phyloP scores from a whole-genome alignment of 1,140 invertebrate species.

The Pristionchus pacificus region DNA sequence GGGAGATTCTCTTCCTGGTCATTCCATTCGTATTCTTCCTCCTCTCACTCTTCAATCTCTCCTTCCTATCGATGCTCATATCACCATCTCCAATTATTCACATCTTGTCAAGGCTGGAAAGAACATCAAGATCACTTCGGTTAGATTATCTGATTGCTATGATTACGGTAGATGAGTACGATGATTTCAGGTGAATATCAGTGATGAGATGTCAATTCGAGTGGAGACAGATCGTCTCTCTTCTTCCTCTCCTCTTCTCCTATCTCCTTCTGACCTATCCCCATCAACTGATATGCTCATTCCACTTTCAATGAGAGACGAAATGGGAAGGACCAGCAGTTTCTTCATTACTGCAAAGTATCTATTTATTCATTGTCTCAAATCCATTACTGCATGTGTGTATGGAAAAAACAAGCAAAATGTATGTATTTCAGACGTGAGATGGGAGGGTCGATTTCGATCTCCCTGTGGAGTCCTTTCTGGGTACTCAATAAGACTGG shows the following conservation, averaged over 20 bases:
- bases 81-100: constrained; percentile 52
- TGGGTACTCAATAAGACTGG: constrained; percentile 89
- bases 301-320: constrained; percentile 62
- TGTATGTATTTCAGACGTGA: constrained; percentile 58
- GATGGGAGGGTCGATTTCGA: constrained; percentile 66
- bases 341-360: constrained; percentile 65
- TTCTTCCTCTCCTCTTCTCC: constrained; percentile 2
- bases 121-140: constrained; percentile 57
- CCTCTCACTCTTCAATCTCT: constrained; percentile 73
- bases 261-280: too few relatives aligned
- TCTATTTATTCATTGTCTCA: neutral
- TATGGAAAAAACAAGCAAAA: too few relatives aligned
- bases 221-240: constrained; percentile 19
- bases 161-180: neutral
- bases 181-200: constrained; percentile 19
- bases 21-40: constrained; percentile 76
- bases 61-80: constrained; percentile 65
- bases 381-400: neutral
- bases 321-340: constrained; percentile 69
- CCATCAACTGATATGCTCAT: too few relatives aligned
- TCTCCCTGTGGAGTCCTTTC: constrained; percentile 77
- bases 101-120: constrained; percentile 65
- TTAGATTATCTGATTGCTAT: constrained; percentile 45
- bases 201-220: neutral
- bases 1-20: constrained; percentile 70